Evolutionary conservation across 2,113 vertebrate genomes (phyloP).

Genomic region (Hippopotamus amphibius): DNA sequence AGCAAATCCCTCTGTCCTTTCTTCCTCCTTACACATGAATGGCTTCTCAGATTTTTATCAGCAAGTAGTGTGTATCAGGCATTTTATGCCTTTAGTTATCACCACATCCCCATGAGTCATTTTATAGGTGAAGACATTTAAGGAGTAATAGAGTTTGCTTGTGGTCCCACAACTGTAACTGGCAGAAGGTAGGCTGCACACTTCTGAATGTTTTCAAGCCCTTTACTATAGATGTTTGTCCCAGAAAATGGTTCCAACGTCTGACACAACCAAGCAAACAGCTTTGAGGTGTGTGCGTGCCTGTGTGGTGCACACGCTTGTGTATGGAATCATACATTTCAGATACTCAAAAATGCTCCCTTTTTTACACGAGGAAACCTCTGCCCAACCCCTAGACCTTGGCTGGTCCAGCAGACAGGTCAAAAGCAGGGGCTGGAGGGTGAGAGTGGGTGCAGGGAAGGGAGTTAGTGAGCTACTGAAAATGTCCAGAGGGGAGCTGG

Average conservation of each 20-base stretch:
- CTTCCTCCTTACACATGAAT: not conserved
- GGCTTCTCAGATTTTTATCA: not conserved
- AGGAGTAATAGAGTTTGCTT: not conserved
- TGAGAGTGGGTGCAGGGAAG: too few relatives aligned
- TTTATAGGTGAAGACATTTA: not conserved
- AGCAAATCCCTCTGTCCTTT: not conserved
- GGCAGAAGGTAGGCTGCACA: not conserved
- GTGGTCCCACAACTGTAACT: rapidly evolving
- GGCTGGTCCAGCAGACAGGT: not conserved
- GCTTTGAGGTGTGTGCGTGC: not conserved
- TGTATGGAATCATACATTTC: not conserved
- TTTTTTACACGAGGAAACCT: not conserved
- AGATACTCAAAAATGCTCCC: not conserved
- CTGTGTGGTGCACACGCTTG: rapidly evolving
- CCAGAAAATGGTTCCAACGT: not conserved
- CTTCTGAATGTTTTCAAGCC: not conserved
- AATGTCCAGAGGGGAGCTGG: not conserved
- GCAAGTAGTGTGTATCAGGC: not conserved
- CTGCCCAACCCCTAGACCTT: not conserved
- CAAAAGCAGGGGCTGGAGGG: not conserved
- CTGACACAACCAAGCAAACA: not conserved
- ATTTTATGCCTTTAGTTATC: not conserved
- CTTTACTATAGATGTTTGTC: not conserved
- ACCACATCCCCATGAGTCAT: not conserved
- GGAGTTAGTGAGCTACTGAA: too few relatives aligned